phyloP scores from a whole-genome alignment of 2,888 invertebrate genomes.

The Chironomus tentans region DNA sequence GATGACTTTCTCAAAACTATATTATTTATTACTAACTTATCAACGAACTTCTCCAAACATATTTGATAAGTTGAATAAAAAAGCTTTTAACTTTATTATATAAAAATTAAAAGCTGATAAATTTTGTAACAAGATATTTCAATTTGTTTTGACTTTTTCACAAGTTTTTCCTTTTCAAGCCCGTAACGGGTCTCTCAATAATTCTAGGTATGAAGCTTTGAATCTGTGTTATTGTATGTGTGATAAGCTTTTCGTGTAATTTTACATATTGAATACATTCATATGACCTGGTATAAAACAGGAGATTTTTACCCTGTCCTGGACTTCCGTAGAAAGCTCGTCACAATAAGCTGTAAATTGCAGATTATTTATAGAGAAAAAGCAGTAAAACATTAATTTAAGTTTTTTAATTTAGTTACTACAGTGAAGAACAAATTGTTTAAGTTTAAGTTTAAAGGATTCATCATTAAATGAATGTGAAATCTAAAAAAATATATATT shows the following conservation, averaged over 20 bases:
- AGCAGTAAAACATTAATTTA: background rate
- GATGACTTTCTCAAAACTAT: no score
- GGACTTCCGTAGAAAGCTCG: background rate
- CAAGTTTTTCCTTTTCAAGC: no score
- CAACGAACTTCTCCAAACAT: no score
- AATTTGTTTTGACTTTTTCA: no score
- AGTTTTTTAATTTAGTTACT: background rate
- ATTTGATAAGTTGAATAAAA: no score
- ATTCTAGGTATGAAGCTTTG: background rate
- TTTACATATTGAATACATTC: background rate
- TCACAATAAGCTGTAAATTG: background rate
- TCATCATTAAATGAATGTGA: background rate
- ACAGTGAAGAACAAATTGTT: background rate
- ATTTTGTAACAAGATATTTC: no score
- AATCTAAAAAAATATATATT: background rate
- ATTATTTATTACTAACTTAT: no score
- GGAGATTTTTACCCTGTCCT: background rate
- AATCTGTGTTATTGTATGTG: background rate
- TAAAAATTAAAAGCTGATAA: no score
- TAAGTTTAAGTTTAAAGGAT: background rate
- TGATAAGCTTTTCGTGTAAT: background rate
- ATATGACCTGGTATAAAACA: background rate
- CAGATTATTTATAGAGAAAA: background rate
- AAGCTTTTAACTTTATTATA: no score
- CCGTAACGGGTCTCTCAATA: no score